Percentiles rank a stretch among this genome's conserved stretches.
phyloP scores from a whole-genome alignment of 2,888 invertebrate species.

The Cephus nigrinus region DNA sequence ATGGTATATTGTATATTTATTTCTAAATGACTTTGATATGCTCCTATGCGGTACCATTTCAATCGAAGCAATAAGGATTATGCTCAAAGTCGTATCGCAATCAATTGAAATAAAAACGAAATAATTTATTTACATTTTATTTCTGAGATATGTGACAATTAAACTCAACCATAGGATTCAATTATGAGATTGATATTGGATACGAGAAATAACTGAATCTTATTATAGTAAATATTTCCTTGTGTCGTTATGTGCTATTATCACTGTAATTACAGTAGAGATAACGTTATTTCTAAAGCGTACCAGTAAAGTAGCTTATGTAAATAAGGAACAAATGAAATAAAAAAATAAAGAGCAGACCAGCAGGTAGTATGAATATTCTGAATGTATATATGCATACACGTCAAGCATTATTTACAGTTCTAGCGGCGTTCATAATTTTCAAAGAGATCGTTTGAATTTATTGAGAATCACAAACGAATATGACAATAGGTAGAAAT shows the following conservation, averaged over 20 bases:
- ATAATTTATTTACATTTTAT: too few relatives aligned
- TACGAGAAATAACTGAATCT: neutral
- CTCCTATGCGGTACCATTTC: neutral
- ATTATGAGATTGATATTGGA: neutral
- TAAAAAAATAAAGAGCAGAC: neutral
- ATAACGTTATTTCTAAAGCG: neutral
- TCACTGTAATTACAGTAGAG: neutral
- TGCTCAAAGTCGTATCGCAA: neutral
- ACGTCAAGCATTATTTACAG: neutral
- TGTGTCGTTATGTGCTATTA: neutral
- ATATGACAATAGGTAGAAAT: neutral
- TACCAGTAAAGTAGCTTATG: neutral
- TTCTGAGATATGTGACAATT: too few relatives aligned
- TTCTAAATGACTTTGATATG: neutral
- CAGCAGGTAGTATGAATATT: neutral
- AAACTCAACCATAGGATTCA: neutral
- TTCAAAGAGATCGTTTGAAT: neutral
- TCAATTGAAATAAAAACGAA: neutral
- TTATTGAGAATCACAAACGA: neutral
- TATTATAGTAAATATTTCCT: neutral
- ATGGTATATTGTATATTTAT: neutral
- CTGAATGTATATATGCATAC: neutral
- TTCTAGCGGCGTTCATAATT: neutral
- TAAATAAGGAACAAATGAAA: neutral
- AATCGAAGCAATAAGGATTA: neutral